These are phyloP conservation scores for Danio albolineatus DNA, from an alignment of 2,797 vertebrate genomes.

Conservation along the genomic window DNA sequence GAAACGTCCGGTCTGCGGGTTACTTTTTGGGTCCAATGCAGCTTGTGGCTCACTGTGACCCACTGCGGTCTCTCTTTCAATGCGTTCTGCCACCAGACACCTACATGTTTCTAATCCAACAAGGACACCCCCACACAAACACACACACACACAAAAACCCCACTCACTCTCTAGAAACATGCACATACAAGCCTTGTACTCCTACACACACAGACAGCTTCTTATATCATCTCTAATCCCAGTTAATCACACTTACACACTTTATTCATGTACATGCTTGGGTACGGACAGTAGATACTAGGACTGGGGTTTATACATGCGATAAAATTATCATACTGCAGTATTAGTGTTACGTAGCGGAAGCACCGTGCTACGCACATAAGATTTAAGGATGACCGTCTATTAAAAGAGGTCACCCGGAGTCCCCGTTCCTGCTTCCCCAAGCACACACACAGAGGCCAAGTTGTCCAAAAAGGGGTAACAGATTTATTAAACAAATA, in stretches of 20 bases:
- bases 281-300: constrained; percentile 63
- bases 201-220: constrained; percentile 56
- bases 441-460: no score
- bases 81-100: constrained; percentile 48
- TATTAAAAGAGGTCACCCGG: no score
- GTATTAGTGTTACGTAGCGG: no score
- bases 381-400: no score
- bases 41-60: constrained; percentile 1
- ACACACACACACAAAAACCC: constrained; percentile 14
- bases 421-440: no score
- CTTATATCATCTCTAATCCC: constrained; percentile 63
- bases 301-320: background rate
- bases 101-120: constrained; percentile 52
- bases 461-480: no score
- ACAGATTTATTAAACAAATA: no score
- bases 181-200: constrained; percentile 49
- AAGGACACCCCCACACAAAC: constrained; percentile 36
- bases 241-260: constrained; percentile 37
- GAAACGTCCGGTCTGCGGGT: background rate
- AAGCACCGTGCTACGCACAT: no score
- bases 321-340: no score
- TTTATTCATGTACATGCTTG: constrained; percentile 58
- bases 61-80: constrained; percentile 34
- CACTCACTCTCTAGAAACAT: constrained; percentile 44
- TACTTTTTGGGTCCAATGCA: constrained; percentile 2